A percentile compares a stretch with the other conserved stretches of the same genome.
phyloP scores from a whole-genome alignment of 2,797 vertebrate genomes.

The Hirundo rustica region DNA sequence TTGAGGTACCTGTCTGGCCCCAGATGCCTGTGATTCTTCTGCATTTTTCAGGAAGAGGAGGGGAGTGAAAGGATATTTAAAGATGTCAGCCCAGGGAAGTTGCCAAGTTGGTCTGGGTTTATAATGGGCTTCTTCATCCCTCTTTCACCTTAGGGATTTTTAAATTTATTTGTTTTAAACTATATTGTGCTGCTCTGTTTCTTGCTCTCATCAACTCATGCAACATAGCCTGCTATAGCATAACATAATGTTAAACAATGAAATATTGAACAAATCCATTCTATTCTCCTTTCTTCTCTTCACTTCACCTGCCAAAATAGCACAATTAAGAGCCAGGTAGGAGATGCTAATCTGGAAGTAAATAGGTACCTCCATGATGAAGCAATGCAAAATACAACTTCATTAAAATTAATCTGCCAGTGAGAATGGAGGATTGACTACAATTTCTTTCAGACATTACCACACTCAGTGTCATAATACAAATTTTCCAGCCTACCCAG shows the following conservation, averaged over 20 bases:
- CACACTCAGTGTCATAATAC: conserved; percentile 53
- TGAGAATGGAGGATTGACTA: conserved; percentile 56
- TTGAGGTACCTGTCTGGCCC: neutral
- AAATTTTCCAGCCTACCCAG: conserved; percentile 45
- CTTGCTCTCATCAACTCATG: neutral
- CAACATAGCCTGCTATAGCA: neutral
- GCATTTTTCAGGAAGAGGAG: neutral
- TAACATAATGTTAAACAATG: neutral
- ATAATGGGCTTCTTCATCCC: neutral
- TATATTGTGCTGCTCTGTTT: neutral
- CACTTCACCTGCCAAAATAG: neutral
- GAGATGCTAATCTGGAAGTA: conserved; percentile 7
- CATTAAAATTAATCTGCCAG: conserved; percentile 68
- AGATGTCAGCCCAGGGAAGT: conserved; percentile 5
- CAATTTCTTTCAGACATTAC: conserved; percentile 56
- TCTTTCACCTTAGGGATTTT: neutral
- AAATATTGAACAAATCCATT: conserved; percentile 17
- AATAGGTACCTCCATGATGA: conserved; percentile 13
- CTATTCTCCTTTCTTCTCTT: neutral
- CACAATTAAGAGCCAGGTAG: conserved; percentile 1
- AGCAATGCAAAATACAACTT: conserved; percentile 51
- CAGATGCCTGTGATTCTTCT: neutral
- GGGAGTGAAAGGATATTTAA: neutral
- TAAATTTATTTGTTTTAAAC: neutral
- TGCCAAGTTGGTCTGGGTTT: conserved; percentile 7